Base-by-base conservation (phyloP, 2,888 invertebrate species). In the Gnatocerus cornutus region DNA sequence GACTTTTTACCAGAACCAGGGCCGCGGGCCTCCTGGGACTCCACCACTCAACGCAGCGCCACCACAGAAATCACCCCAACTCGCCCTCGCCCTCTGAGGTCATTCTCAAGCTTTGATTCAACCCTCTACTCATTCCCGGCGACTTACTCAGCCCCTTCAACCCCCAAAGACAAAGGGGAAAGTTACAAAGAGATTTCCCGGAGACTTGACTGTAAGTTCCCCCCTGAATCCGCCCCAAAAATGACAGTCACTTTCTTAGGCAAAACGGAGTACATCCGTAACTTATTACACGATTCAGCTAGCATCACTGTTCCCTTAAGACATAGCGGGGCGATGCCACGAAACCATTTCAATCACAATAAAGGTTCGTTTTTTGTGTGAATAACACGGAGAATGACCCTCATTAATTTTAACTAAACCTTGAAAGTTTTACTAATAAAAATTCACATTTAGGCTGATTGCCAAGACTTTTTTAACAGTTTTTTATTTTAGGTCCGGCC, bases 1-100 rank as follows among this genome's bases (percentile, higher is more conserved):
- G 21, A 21, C 4, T 21, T 21, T 21, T 3, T 46, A 2, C 9
- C 10, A 87, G 87, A 87, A 77, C 87, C 87, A 8, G 85, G 85
- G 2, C 87, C 87, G 0, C 81, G 83, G 76, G 81, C 86, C 1
- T 85, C 84, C 1, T 86, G 86, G 86, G 83, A 84, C 62, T 82
- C 81, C 0, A 71, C 75, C 14, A 78, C 81, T 0, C 77, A 79
- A 69, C 74, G 80, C 56, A 50, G 10, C n/a, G 7, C 46, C 21
- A 21, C 29, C 48, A 71, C 64, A 56, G 61, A 63, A 9, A 56
- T 4, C 21, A 21, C 48, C 14, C 55, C 69, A 43, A 27, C 30
- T 6, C 71, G 39, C 39, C 72, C 16, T 58, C 71, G 79, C 27
- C 77, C 77, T 9, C 70, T 78, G 62, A 69, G 78, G 63, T 67